Evolutionary conservation across 2,797 vertebrate species (phyloP), one percentile per base, ranked within the genome.

Genomic region (Helicolenus hilgendorfi): DNA sequence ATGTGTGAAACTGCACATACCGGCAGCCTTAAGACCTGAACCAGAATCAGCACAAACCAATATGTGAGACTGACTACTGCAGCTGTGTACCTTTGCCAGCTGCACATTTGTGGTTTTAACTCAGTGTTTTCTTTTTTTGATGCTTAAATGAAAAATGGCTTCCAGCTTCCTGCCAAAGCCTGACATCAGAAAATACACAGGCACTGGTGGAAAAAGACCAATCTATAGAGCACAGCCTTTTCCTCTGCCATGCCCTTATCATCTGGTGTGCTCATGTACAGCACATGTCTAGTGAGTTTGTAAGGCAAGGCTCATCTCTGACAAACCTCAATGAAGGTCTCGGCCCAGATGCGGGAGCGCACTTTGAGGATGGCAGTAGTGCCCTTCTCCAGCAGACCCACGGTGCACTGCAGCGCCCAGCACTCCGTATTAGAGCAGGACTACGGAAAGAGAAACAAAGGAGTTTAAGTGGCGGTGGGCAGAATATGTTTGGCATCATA

Each of bases 261-360:
- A 77, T 89, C 70, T 83, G 79, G 27, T 81, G 26, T 82, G 78
- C 78, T 69, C 18, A 31, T 59, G 55, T 18, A 79, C 65, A 41
- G 53, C 49, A 8, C 35, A 67, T 60, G 64, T 83, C 2, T 3
- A 35, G 69, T 33, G 38, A 45, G 65, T 70, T 67, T 77, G 62
- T 27, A 68, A 62, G 64, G 45, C 31, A 38, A 75, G 18, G n/a
- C 53, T 82, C 45, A 36, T 56, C 64, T 72, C 64, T 20, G 5
- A 83, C 96, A 95, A 92, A 99, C 98, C 97, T 98, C 97, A 2
- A 93, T 94, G 90, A 98, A 98, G 45, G 98, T 98, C 95, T 98
- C 96, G 0, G 98, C 98, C 98, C 98, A 98, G 89, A 99, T 67
- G 3, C 97, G 97, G 55, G 98, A 98, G 80, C 96, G 97, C 67